Evolutionary conservation across 2,113 vertebrate genomes (phyloP), one percentile per base, ranked within the genome.

Genomic region (Epinephelus cyanopodus): DNA sequence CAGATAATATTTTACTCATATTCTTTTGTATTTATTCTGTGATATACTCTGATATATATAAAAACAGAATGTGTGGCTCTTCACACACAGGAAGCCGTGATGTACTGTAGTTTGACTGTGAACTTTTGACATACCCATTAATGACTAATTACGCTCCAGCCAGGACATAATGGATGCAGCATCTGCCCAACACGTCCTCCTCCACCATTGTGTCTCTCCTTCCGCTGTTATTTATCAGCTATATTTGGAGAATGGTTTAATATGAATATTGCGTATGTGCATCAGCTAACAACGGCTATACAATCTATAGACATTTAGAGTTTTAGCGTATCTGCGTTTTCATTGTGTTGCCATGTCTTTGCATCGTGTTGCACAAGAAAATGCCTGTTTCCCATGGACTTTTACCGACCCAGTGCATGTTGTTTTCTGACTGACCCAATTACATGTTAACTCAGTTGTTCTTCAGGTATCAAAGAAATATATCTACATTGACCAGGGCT

Each of bases 41-140:
- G 2, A 48, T 56, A 23, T 29, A 21, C 18, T 42, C 14, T 15
- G 25, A 71, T 21, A 5, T 6, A 25, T 25, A n/a, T 4, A 69
- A 53, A 17, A 67, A 78, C 52, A n/a, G 52, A 63, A 67, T 87
- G 6, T 33, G 19, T 37, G 45, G 15, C 27, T 60, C 23, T 72
- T 10, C 21, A 13, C 13, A 39, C 15, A 74, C 27, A 67, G 27
- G 15, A 67, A 57, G 56, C 19, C 19, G 42, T 21, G 39, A 48
- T 67, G 57, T 53, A 58, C 29, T 68, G 33, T 75, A 69, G 73
- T 71, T 74, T 77, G 66, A 79, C 68, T 70, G 29, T 78, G 47
- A 82, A 87, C 72, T 37, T 77, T 68, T 88, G 76, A 80, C 71
- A 81, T 69, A 52, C 11, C 50, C 66, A 82, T 74, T 81, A 73